Evolutionary conservation across 1,140 invertebrate species (phyloP).

Genomic region (Drosophila gunungcola): DNA sequence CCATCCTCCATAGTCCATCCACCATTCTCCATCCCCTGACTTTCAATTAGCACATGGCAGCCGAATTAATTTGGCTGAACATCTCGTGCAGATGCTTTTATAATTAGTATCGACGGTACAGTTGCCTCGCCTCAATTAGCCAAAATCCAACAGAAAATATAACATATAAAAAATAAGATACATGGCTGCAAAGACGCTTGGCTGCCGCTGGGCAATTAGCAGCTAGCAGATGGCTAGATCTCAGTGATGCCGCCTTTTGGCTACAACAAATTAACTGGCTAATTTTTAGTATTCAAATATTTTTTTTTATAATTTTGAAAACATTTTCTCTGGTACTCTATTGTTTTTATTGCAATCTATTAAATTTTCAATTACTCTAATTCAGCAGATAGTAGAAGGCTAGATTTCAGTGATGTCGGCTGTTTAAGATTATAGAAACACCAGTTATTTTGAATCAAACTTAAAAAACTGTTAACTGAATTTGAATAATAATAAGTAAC

Average conservation of each 20-base stretch:
- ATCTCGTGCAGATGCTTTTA: constrained; percentile 66
- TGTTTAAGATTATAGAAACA: neutral
- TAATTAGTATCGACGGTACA: constrained; percentile 75
- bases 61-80: constrained; percentile 55
- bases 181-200: constrained; percentile 33
- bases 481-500: no score
- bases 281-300: neutral
- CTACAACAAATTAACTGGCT: no score
- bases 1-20: neutral
- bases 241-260: constrained; percentile 7
- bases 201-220: constrained; percentile 54
- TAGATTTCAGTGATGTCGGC: constrained; percentile 12
- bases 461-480: no score
- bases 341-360: no score
- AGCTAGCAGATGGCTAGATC: constrained; percentile 21
- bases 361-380: no score
- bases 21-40: neutral
- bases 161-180: constrained; percentile 17
- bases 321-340: no score
- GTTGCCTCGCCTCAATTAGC: constrained; percentile 72
- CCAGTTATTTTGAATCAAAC: no score
- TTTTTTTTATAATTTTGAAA: no score
- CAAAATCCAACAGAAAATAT: constrained; percentile 11
- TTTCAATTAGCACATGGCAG: constrained; percentile 46
- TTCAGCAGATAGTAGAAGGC: constrained; percentile 33